Conservation (phyloP, 2,797 vertebrate species). For the Saxicola maurus region DNA sequence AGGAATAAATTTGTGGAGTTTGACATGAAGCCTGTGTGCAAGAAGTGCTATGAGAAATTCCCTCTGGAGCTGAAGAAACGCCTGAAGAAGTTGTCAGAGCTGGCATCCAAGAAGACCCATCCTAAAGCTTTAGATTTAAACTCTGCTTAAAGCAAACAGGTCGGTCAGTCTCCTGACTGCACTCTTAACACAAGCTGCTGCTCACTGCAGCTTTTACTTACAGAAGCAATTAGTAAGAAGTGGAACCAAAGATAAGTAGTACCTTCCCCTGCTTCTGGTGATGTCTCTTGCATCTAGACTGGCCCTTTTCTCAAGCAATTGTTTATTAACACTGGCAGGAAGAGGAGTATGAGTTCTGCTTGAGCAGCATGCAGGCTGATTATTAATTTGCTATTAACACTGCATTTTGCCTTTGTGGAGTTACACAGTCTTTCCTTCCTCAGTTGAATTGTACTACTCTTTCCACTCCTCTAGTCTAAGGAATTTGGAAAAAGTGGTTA, state of each 20-base stretch:
- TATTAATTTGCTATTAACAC: neutral
- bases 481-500: neutral
- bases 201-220: neutral
- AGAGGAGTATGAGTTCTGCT: neutral
- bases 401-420: neutral
- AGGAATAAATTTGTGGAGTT: slow-evolving; percentile 82
- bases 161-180: neutral
- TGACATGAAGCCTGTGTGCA: slow-evolving; percentile 79
- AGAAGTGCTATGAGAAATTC: slow-evolving; percentile 76
- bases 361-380: neutral
- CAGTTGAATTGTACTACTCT: neutral
- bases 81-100: slow-evolving; percentile 74
- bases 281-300: neutral
- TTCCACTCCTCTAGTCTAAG: neutral
- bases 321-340: neutral
- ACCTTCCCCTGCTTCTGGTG: neutral
- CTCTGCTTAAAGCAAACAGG: slow-evolving; percentile 46
- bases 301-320: neutral
- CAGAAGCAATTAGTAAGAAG: neutral
- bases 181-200: neutral
- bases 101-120: slow-evolving; percentile 66
- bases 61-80: slow-evolving; percentile 78
- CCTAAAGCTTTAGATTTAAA: slow-evolving; percentile 69
- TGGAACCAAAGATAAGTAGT: slow-evolving; percentile 20
- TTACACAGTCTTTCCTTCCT: neutral